A percentile compares a stretch with the other conserved stretches of the same genome.
Evolutionary conservation across 2,113 vertebrate species (phyloP).

Genomic region (Willisornis vidua): DNA sequence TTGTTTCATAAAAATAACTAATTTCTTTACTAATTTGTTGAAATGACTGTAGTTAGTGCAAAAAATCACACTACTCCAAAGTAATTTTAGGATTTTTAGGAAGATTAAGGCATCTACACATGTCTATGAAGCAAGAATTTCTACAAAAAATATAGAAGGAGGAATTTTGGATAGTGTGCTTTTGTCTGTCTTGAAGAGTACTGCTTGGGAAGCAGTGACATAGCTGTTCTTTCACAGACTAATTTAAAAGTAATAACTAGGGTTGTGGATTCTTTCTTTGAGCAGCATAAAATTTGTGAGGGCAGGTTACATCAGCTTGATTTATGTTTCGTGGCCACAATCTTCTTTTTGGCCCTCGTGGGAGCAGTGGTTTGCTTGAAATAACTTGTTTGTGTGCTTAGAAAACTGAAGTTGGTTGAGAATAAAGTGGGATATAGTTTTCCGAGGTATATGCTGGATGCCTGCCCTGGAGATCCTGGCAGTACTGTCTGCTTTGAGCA

Average conservation of each 20-base stretch:
- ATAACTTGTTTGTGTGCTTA: background rate
- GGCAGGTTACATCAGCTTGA: background rate
- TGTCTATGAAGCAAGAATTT: background rate
- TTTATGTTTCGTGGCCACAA: background rate
- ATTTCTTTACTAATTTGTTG: background rate
- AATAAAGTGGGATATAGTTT: background rate
- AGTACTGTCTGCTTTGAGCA: background rate
- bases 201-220: background rate
- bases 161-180: background rate
- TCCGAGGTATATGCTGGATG: background rate
- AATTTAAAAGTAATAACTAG: background rate
- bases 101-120: background rate
- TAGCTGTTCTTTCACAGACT: background rate
- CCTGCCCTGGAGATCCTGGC: background rate
- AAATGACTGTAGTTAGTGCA: background rate
- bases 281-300: background rate
- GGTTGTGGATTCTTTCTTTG: background rate
- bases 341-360: background rate
- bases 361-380: background rate
- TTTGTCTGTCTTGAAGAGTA: background rate
- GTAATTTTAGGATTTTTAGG: background rate
- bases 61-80: background rate
- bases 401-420: background rate
- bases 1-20: background rate
- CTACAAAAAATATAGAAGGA: rapidly evolving